Conservation (phyloP, 2,888 invertebrate genomes). For the Mythimna vitellina region DNA sequence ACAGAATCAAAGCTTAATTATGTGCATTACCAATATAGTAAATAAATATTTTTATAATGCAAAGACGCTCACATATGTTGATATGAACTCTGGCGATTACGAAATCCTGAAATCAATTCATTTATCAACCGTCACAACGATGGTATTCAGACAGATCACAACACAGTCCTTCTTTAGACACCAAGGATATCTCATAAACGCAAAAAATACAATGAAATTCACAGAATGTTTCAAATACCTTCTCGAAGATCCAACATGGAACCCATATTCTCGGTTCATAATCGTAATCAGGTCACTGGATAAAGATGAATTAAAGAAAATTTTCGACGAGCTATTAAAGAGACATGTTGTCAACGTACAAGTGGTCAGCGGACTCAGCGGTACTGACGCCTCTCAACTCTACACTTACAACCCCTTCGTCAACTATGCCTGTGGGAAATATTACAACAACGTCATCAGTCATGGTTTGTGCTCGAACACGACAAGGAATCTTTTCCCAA, state of each 20-base stretch:
- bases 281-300: background rate
- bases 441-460: background rate
- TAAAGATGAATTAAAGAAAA: background rate
- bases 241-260: conserved; percentile 66
- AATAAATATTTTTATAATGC: conserved; percentile 53
- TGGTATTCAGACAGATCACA: conserved; percentile 23
- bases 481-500: conserved; percentile 63
- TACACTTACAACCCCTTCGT: background rate
- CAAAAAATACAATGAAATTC: conserved; percentile 57
- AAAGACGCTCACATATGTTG: conserved; percentile 51
- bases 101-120: conserved; percentile 57
- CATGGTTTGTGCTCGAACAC: background rate
- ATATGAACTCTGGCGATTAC: conserved; percentile 43
- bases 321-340: background rate
- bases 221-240: background rate
- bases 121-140: conserved; percentile 12
- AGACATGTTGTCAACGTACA: background rate
- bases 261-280: conserved; percentile 66
- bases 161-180: conserved; percentile 30
- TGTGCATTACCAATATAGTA: conserved; percentile 55
- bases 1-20: background rate
- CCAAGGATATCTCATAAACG: conserved; percentile 68
- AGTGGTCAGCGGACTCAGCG: background rate
- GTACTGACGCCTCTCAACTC: background rate
- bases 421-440: background rate